These are phyloP conservation scores for Rhyacophila brunnea DNA, from an alignment of 1,140 invertebrate genomes.

Conservation along the genomic window DNA sequence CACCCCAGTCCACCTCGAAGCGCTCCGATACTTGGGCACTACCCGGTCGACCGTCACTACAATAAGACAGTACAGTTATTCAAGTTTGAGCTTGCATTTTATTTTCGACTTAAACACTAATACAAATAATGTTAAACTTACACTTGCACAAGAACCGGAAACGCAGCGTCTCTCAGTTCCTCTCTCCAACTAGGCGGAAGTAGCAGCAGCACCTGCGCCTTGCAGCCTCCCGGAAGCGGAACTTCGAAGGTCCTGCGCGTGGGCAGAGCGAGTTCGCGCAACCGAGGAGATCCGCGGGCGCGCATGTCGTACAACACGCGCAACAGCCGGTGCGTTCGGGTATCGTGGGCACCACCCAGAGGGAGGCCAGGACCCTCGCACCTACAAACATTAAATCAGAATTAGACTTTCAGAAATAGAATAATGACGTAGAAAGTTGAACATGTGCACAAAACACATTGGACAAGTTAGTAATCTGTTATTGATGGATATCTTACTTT, in stretches of 20 bases:
- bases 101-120: too few relatives aligned
- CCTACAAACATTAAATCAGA: conserved; percentile 8
- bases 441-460: not conserved
- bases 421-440: not conserved
- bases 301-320: conserved; percentile 74
- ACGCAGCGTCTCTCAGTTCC: conserved; percentile 78
- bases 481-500: conserved; percentile 44
- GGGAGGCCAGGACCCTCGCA: conserved; percentile 78
- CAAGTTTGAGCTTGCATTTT: too few relatives aligned
- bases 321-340: conserved; percentile 67
- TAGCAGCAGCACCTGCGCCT: conserved; percentile 75
- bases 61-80: too few relatives aligned
- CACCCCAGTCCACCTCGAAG: conserved; percentile 86
- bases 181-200: conserved; percentile 80
- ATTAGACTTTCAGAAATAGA: not conserved
- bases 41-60: conserved; percentile 85
- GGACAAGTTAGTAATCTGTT: not conserved
- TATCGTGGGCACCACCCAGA: conserved; percentile 72
- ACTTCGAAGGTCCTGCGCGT: conserved; percentile 75
- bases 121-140: conserved; percentile 57
- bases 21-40: conserved; percentile 83
- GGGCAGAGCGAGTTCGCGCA: conserved; percentile 72
- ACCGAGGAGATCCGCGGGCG: conserved; percentile 53
- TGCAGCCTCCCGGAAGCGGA: conserved; percentile 71
- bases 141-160: conserved; percentile 81